phyloP scores from a whole-genome alignment of 37 sponge, comb jelly and placozoan species.

The Diacarnus erythraeanus region DNA sequence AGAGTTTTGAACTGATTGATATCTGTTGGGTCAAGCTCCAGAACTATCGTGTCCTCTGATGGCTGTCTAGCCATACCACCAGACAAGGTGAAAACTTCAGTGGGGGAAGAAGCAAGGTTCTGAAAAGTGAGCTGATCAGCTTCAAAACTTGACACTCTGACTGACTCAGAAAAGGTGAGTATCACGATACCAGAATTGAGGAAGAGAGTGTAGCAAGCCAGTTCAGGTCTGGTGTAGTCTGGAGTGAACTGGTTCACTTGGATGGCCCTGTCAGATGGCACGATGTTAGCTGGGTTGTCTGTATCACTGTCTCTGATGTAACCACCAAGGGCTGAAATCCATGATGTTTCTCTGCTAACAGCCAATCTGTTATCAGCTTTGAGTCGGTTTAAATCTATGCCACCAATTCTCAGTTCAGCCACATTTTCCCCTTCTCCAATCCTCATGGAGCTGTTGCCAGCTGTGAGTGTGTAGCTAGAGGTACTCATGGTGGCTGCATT shows the following conservation, averaged over 20 bases:
- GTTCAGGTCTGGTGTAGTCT: slow-evolving; percentile 71
- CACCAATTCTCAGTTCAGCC: slow-evolving; percentile 27
- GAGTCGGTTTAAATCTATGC: slow-evolving; percentile 64
- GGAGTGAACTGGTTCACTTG: slow-evolving; percentile 71
- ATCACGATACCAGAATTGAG: slow-evolving; percentile 57
- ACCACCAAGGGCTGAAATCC: slow-evolving; percentile 69
- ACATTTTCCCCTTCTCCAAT: slow-evolving; percentile 5
- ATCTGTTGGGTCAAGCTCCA: slow-evolving; percentile 45
- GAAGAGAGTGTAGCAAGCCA: slow-evolving; percentile 59
- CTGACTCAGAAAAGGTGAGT: slow-evolving; percentile 83
- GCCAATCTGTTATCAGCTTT: slow-evolving; percentile 68
- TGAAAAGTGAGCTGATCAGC: slow-evolving; percentile 80
- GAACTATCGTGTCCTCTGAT: slow-evolving; percentile 43
- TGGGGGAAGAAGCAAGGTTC: slow-evolving; percentile 12
- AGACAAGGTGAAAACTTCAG: slow-evolving; percentile 45
- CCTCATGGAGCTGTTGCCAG: slow-evolving; percentile 33
- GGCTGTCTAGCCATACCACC: slow-evolving; percentile 50
- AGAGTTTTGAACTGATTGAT: slow-evolving; percentile 50
- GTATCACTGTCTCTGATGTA: slow-evolving; percentile 56
- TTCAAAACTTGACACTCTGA: slow-evolving; percentile 70
- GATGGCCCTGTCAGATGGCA: slow-evolving; percentile 43
- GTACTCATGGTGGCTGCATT: slow-evolving; percentile 3
- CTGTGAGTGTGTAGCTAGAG: slow-evolving; percentile 45
- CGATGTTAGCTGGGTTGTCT: slow-evolving; percentile 55
- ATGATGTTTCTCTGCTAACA: slow-evolving; percentile 56